A percentile compares a stretch with the other conserved stretches of the same genome.
Conservation (phyloP, 2,888 invertebrate genomes). For the Strigamia transsilvanica region DNA sequence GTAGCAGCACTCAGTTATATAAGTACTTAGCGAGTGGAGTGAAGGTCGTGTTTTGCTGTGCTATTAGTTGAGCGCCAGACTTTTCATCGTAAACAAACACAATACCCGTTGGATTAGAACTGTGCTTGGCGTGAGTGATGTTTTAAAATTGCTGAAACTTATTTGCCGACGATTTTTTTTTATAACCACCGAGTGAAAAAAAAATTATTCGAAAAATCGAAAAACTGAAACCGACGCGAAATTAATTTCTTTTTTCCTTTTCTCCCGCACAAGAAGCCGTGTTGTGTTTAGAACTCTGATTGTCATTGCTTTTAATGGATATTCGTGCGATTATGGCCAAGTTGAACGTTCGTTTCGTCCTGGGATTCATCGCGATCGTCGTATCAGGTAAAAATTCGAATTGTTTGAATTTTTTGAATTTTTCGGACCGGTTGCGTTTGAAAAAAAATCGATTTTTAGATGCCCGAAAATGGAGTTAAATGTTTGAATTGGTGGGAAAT, state of each 20-base stretch:
- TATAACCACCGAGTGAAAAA: background rate
- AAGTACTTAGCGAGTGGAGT: conserved; percentile 1
- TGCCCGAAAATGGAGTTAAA: background rate
- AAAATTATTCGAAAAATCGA: background rate
- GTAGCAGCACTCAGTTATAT: background rate
- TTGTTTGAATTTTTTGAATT: background rate
- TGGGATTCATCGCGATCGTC: background rate
- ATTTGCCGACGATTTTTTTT: background rate
- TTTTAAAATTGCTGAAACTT: background rate
- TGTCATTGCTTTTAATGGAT: conserved; percentile 1
- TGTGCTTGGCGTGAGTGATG: conserved; percentile 3
- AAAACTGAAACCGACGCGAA: background rate
- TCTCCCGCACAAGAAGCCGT: background rate
- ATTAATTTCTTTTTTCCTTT: conserved; percentile 4
- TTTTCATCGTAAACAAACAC: background rate
- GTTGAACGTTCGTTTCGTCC: background rate
- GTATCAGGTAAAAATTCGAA: background rate
- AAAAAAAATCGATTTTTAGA: background rate
- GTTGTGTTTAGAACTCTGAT: background rate
- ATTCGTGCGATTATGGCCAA: background rate
- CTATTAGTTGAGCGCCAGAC: background rate
- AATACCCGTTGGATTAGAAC: conserved; percentile 5
- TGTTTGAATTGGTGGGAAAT: background rate
- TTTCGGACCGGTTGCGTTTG: background rate
- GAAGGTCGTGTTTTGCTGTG: conserved; percentile 9